Percentiles rank a stretch among this genome's conserved stretches.
Evolutionary conservation across 2,113 vertebrate species (phyloP).

Genomic region (Vombatus ursinus): DNA sequence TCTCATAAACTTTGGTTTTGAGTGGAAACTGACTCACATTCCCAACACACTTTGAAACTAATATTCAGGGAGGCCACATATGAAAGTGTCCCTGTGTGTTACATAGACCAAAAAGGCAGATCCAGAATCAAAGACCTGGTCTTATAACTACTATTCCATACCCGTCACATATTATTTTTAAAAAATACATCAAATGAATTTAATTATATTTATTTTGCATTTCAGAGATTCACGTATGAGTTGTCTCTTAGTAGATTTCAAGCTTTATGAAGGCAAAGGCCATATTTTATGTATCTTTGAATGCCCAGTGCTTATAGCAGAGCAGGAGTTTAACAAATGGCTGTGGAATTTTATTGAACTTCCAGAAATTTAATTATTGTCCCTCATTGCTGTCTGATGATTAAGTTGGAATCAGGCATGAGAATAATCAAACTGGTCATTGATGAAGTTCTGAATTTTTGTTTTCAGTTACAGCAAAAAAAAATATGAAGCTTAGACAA

Average conservation of each 20-base stretch:
- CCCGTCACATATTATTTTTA: background rate
- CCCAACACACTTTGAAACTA: background rate
- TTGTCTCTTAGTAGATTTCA: background rate
- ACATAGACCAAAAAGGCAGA: background rate
- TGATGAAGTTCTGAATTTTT: constrained; percentile 54
- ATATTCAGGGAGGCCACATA: background rate
- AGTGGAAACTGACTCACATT: background rate
- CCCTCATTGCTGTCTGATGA: background rate
- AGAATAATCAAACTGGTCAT: constrained; percentile 19
- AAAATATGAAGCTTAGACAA: constrained; percentile 16
- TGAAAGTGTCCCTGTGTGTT: background rate
- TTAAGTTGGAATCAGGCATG: background rate
- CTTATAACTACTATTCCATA: background rate
- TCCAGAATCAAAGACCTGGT: background rate
- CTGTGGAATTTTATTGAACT: background rate
- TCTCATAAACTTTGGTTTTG: background rate
- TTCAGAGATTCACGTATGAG: background rate
- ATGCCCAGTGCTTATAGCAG: background rate
- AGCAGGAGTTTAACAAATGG: background rate
- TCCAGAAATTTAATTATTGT: background rate
- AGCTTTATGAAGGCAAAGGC: background rate
- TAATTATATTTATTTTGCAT: background rate
- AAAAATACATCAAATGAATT: background rate
- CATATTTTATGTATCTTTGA: background rate
- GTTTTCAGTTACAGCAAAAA: constrained; percentile 38